Conservation (phyloP, 2,888 invertebrate genomes). For the Galeruca laticollis region DNA sequence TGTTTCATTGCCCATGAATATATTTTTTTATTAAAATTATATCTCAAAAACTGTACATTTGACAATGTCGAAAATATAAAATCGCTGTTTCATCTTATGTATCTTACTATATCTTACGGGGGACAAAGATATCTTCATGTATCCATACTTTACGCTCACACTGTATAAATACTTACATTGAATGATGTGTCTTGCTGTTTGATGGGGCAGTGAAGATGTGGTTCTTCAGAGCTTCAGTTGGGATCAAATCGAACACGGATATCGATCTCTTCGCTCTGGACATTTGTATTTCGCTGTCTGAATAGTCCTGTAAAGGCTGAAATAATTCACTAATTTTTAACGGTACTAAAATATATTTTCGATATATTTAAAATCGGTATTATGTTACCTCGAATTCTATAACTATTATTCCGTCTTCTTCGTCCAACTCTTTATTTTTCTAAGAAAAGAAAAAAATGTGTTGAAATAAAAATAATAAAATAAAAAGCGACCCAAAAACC, state of each 20-base stretch:
- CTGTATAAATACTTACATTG: slow-evolving; percentile 51
- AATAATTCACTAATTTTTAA: slow-evolving; percentile 30
- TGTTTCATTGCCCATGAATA: no score
- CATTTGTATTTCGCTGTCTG: slow-evolving; percentile 52
- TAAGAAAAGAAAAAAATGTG: slow-evolving; percentile 24
- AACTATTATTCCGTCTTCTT: slow-evolving; percentile 35
- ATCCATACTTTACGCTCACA: no score
- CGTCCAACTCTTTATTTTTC: slow-evolving; percentile 31
- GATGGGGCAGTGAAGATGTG: slow-evolving; percentile 43
- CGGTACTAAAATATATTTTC: slow-evolving; percentile 5
- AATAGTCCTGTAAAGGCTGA: slow-evolving; percentile 49
- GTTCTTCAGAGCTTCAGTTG: slow-evolving; percentile 56
- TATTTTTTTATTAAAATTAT: no score
- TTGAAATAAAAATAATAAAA: slow-evolving; percentile 22
- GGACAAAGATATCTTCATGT: no score
- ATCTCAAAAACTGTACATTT: no score
- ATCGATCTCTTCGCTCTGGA: slow-evolving; percentile 55
- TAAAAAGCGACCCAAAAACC: background rate
- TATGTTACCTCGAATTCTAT: slow-evolving; percentile 36
- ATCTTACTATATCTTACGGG: no score
- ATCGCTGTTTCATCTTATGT: no score
- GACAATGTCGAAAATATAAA: no score
- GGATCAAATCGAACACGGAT: slow-evolving; percentile 61
- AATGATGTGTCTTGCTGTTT: slow-evolving; percentile 54
- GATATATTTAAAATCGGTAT: background rate